Conservation (phyloP, 2,797 vertebrate genomes). For the Sebastes umbrosus region DNA sequence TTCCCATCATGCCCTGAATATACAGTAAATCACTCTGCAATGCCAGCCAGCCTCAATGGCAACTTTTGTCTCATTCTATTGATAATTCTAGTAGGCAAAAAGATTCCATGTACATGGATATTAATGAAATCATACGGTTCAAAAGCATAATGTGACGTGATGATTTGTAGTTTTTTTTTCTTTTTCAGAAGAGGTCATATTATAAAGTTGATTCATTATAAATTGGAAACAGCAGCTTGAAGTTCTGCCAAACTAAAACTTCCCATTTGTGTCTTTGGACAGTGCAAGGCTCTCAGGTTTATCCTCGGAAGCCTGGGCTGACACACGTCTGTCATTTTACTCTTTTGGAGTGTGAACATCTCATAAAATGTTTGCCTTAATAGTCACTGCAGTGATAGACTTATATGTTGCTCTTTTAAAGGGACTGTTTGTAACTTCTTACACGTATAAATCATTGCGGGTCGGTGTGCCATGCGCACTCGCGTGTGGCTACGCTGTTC, state of each 20-base stretch:
- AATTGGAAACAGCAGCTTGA: background rate
- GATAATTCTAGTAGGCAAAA: background rate
- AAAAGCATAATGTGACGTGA: background rate
- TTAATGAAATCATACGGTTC: background rate
- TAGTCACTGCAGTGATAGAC: background rate
- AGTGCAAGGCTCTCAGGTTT: background rate
- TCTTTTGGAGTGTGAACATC: background rate
- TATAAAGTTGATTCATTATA: background rate
- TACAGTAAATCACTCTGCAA: background rate
- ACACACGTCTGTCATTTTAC: background rate
- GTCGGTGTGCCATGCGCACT: too few relatives aligned
- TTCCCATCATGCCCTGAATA: slow-evolving; percentile 15
- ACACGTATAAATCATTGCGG: too few relatives aligned
- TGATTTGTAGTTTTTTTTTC: background rate
- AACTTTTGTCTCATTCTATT: background rate
- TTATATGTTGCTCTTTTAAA: background rate
- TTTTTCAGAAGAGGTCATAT: background rate
- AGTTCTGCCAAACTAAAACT: background rate
- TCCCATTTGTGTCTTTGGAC: background rate
- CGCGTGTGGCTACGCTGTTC: too few relatives aligned
- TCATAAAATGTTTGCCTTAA: background rate
- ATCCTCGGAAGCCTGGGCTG: background rate
- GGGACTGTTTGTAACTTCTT: too few relatives aligned
- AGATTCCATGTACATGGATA: background rate
- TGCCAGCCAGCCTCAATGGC: background rate